A percentile compares a stretch with the other conserved stretches of the same genome.
These are phyloP conservation scores for Norana najaformis DNA, from an alignment of 2,888 invertebrate species.

Conservation along the genomic window DNA sequence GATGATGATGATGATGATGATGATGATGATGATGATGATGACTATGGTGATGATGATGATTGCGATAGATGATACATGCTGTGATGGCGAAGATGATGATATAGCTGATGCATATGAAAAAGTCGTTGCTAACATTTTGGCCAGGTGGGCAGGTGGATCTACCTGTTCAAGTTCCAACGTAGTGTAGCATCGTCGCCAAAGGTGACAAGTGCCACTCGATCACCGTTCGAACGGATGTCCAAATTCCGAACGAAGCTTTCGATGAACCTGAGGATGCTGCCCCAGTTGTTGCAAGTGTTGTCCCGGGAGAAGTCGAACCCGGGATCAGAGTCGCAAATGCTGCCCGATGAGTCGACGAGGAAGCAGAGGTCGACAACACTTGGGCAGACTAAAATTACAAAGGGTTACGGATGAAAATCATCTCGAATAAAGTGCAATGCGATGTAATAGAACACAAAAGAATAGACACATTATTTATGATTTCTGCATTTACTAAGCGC, in stretches of 20 bases:
- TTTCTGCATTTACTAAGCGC: too few species aligned
- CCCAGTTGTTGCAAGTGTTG: conserved; percentile 29
- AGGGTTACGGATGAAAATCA: too few species aligned
- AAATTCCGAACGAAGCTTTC: conserved; percentile 1
- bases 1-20: conserved; percentile 16
- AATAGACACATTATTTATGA: background rate
- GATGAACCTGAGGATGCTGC: background rate
- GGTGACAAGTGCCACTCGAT: conserved; percentile 19
- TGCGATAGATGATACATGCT: too few species aligned
- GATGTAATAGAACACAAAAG: background rate
- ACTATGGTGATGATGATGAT: too few species aligned
- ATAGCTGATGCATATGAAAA: too few species aligned
- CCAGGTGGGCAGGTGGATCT: too few species aligned
- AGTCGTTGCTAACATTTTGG: too few species aligned
- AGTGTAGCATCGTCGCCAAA: background rate
- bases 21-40: background rate
- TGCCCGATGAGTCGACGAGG: conserved; percentile 29
- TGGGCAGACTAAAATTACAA: too few species aligned
- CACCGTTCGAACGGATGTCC: background rate
- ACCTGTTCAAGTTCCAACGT: background rate
- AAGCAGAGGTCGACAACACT: conserved; percentile 28
- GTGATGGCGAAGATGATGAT: too few species aligned
- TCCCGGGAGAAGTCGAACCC: background rate
- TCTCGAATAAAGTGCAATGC: background rate
- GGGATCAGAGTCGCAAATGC: conserved; percentile 32